Percentiles rank a stretch among this genome's conserved stretches.
These are phyloP conservation scores for Aplodontia rufa DNA, from an alignment of 2,113 vertebrate species.

Conservation along the genomic window DNA sequence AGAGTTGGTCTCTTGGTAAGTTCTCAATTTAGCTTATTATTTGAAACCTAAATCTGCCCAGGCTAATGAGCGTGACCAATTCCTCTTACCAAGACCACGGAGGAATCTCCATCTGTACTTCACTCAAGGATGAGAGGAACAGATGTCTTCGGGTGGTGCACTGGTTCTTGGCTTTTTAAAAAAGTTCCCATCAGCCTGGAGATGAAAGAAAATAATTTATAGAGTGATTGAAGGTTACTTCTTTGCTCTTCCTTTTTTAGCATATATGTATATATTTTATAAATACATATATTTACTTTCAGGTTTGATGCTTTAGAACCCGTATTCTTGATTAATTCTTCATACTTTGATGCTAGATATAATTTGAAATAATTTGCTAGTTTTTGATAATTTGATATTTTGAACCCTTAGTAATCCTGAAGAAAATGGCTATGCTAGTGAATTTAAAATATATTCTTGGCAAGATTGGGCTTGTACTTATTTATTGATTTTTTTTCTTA, in stretches of 20 bases:
- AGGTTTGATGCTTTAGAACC: conserved; percentile 4
- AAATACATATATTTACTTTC: no score
- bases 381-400: not conserved
- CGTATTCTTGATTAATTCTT: not conserved
- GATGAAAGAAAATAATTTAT: conserved; percentile 68
- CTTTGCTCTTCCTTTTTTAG: conserved; percentile 40
- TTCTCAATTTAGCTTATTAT: conserved; percentile 79
- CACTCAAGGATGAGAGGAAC: conserved; percentile 61
- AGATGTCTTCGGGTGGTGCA: conserved; percentile 73
- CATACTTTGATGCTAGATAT: not conserved
- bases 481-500: not conserved
- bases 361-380: conserved; percentile 5
- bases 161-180: conserved; percentile 68
- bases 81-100: conserved; percentile 72
- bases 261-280: not conserved
- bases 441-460: conserved; percentile 7
- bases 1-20: conserved; percentile 75
- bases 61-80: conserved; percentile 77
- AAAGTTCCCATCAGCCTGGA: conserved; percentile 47
- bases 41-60: conserved; percentile 76
- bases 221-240: conserved; percentile 51
- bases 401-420: not conserved
- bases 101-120: conserved; percentile 77
- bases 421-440: not conserved
- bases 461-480: not conserved